A percentile compares a stretch with the other conserved stretches of the same genome.
These are phyloP conservation scores for Platyura marginata DNA, from an alignment of 1,140 invertebrate species.

Conservation along the genomic window DNA sequence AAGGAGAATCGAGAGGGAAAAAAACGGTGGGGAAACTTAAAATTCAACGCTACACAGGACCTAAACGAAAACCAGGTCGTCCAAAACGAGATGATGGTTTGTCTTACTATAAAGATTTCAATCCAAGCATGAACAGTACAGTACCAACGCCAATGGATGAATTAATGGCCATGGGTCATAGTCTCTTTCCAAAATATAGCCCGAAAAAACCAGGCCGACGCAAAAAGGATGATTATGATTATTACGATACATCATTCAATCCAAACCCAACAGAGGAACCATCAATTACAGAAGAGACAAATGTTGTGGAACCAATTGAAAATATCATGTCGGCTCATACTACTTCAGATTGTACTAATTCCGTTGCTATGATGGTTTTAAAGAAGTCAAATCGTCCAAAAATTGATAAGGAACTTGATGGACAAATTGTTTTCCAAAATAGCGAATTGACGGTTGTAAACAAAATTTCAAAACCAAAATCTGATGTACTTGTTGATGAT, in stretches of 20 bases:
- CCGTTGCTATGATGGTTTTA: background rate
- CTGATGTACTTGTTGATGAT: background rate
- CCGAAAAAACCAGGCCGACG: background rate
- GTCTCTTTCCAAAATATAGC: background rate
- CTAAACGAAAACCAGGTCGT: background rate
- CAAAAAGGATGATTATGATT: background rate
- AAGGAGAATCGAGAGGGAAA: too few relatives aligned
- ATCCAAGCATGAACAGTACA: background rate
- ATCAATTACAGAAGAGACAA: background rate
- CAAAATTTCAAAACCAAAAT: background rate
- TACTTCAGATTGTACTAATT: background rate
- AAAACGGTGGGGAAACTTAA: background rate
- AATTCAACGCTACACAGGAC: background rate
- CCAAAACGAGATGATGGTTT: background rate
- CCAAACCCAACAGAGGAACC: background rate
- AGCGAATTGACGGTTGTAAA: background rate
- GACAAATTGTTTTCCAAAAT: background rate
- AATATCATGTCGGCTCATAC: too few relatives aligned
- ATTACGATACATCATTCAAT: too few relatives aligned
- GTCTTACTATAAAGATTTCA: background rate
- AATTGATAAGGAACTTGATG: background rate
- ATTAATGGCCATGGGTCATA: constrained; percentile 1
- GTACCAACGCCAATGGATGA: background rate
- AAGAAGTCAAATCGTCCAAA: background rate
- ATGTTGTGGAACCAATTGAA: background rate